A percentile compares a stretch with the other conserved stretches of the same genome.
Evolutionary conservation across 2,797 vertebrate genomes (phyloP).

Genomic region (Acrossocheilus fasciatus): DNA sequence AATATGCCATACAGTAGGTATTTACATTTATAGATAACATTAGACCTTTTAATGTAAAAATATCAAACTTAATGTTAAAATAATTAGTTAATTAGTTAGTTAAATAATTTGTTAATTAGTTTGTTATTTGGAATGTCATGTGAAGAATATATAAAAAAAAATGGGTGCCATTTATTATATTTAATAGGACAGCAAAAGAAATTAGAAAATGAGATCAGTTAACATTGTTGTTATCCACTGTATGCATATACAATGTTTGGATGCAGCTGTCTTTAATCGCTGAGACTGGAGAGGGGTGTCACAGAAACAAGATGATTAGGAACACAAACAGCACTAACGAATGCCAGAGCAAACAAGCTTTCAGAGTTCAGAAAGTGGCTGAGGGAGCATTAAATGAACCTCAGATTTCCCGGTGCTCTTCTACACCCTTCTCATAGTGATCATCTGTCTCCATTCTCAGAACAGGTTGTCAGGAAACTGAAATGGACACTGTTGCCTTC

Average conservation of each 20-base stretch:
- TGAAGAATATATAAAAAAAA: no score
- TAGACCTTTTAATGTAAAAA: background rate
- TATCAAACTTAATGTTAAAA: no score
- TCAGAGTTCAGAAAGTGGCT: background rate
- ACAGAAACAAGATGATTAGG: constrained; percentile 62
- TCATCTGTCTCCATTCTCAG: constrained; percentile 44
- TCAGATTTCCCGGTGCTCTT: constrained; percentile 3
- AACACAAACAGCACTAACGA: constrained; percentile 44
- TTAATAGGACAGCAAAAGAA: background rate
- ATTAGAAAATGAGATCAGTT: background rate
- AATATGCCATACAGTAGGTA: background rate
- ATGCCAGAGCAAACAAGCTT: constrained; percentile 42
- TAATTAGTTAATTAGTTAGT: no score
- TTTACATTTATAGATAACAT: background rate
- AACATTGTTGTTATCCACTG: background rate
- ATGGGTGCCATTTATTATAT: background rate
- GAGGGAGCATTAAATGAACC: background rate
- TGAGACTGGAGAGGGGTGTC: constrained; percentile 50
- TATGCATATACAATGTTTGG: constrained; percentile 53
- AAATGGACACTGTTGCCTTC: constrained; percentile 20
- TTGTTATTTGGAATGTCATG: no score
- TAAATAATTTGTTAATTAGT: no score
- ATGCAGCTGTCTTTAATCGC: constrained; percentile 64
- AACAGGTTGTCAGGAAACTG: constrained; percentile 38
- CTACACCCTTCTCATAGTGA: constrained; percentile 5